These are phyloP conservation scores for Schrankia costaestrigalis DNA, from an alignment of 2,888 invertebrate genomes.

Conservation along the genomic window DNA sequence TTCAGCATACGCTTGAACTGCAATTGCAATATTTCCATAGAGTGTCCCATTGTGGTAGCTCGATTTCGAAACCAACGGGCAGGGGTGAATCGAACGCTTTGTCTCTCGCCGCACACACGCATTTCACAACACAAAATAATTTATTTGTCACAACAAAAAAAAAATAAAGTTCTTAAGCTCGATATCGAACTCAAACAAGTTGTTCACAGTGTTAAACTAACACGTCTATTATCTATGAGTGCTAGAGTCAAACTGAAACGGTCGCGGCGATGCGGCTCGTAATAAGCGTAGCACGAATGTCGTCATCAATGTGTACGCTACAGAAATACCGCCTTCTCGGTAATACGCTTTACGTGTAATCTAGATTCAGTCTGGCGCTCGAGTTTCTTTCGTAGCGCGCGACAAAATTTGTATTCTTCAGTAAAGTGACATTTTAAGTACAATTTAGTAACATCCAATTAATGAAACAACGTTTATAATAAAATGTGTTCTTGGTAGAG, in stretches of 20 bases:
- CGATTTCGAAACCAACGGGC: conserved; percentile 64
- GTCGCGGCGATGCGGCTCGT: conserved; percentile 33
- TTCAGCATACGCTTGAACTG: conserved; percentile 99
- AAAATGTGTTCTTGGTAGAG: conserved; percentile 5
- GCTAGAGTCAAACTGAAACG: conserved; percentile 66
- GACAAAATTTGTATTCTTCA: no score
- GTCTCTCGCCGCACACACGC: conserved; percentile 72
- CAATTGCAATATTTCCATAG: conserved; percentile 71
- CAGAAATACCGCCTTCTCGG: conserved; percentile 57
- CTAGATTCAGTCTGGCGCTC: conserved; percentile 36
- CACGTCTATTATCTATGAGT: conserved; percentile 56
- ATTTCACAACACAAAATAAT: conserved; percentile 55
- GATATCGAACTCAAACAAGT: conserved; percentile 23
- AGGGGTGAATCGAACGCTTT: conserved; percentile 58
- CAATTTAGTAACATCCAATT: conserved; percentile 5
- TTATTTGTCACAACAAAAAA: conserved; percentile 25
- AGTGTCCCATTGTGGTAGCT: conserved; percentile 63
- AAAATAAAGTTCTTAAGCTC: conserved; percentile 17
- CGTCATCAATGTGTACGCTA: conserved; percentile 40
- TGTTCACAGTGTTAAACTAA: conserved; percentile 28
- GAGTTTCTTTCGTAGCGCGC: no score
- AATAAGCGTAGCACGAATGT: conserved; percentile 34
- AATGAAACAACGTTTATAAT: conserved; percentile 2
- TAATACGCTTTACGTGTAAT: conserved; percentile 42
- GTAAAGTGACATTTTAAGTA: no score